Base-by-base conservation (phyloP, 1,140 invertebrate genomes). In the Camponotus floridanus region DNA sequence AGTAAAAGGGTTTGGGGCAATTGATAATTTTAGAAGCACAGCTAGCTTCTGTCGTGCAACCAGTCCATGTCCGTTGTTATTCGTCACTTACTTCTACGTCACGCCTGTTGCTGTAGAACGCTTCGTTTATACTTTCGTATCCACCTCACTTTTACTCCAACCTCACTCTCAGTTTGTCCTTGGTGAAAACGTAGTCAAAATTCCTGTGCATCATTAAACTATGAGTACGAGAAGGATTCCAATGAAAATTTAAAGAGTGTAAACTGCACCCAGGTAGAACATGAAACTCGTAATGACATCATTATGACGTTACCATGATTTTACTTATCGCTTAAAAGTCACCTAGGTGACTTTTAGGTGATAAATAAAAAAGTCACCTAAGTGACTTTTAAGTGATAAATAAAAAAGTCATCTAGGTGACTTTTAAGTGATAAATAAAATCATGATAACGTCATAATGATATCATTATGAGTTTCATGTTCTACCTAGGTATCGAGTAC, bases 81-180 rank as follows among this genome's bases (percentile, higher is more conserved):
- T 89, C 93, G 92, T 91, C 94, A 94, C 94, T 94, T 94, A 94
- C 94, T 93, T 94, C 91, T 90, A 92, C 86, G 91, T 92, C 86
- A 89, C 90, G 93, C 92, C 91, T 92, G 92, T 93, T 85, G 93
- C 91, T 90, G 91, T 89, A 92, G 92, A 94, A 93, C 89, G 68
- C 91, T 94, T 92, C 91, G 91, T 91, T 92, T 90, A 91, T 93
- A 93, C 90, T 93, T 93, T 94, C 84, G 92, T 90, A 93, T 94
- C 93, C 93, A 92, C 93, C 93, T 93, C 92, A 91, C 93, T 94
- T 94, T 92, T 94, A 94, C 93, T 94, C 94, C 94, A 92, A 94
- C 91, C 91, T 94, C 92, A 93, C 92, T 94, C 92, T 94, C 93
- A 94, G 93, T 94, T 94, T 93, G 93, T 93, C 92, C 93, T 83